These are phyloP conservation scores for Tribolium castaneum DNA, from an alignment of 1,140 invertebrate genomes.

Conservation along the genomic window DNA sequence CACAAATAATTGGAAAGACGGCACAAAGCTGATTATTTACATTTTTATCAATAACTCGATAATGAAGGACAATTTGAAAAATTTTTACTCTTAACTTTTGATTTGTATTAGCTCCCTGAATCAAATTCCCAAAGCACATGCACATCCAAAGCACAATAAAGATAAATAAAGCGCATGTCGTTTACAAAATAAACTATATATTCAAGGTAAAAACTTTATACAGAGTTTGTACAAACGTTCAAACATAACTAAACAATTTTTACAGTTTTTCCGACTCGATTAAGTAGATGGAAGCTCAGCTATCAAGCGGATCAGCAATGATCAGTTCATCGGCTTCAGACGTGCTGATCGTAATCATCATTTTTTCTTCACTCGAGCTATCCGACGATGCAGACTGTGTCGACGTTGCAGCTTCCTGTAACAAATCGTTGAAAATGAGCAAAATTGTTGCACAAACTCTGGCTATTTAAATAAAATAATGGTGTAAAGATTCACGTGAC, in stretches of 20 bases:
- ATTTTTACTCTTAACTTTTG: too few relatives aligned
- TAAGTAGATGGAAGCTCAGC: constrained; percentile 52
- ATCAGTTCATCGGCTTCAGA: constrained; percentile 63
- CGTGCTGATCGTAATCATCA: constrained; percentile 72
- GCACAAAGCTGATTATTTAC: too few relatives aligned
- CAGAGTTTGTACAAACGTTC: neutral
- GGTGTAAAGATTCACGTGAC: constrained; percentile 36
- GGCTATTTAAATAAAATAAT: neutral
- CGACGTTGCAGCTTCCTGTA: constrained; percentile 71
- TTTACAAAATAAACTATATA: constrained; percentile 9
- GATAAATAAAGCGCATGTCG: too few relatives aligned
- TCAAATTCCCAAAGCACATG: too few relatives aligned
- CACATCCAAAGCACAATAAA: too few relatives aligned
- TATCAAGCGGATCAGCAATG: constrained; percentile 62
- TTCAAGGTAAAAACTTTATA: constrained; percentile 13
- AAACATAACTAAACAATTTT: constrained; percentile 12
- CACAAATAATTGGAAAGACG: too few relatives aligned
- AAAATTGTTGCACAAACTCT: too few relatives aligned
- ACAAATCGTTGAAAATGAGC: constrained; percentile 4
- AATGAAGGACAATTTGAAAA: too few relatives aligned
- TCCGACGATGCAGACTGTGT: constrained; percentile 73
- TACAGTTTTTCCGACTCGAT: neutral
- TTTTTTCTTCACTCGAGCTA: constrained; percentile 75
- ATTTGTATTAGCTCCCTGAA: too few relatives aligned
- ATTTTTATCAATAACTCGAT: too few relatives aligned